A percentile compares a stretch with the other conserved stretches of the same genome.
Evolutionary conservation across 2,888 invertebrate genomes (phyloP).

Genomic region (Amiota communis): DNA sequence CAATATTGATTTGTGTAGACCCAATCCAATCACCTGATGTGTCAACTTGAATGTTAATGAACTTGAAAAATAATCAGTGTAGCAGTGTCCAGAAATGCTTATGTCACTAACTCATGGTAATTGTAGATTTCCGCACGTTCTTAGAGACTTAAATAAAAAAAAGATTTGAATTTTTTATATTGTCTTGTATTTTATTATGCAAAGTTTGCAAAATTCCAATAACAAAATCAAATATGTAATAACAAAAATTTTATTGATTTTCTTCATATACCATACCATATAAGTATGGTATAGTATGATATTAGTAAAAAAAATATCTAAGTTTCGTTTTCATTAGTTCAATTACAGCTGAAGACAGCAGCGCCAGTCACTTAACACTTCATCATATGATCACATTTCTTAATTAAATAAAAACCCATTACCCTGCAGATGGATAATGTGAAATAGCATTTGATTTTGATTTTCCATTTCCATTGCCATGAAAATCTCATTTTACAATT

Average conservation of each 20-base stretch:
- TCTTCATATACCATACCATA: no score
- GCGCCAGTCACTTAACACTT: no score
- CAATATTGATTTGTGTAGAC: no score
- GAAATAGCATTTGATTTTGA: no score
- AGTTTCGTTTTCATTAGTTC: background rate
- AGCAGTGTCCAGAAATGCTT: no score
- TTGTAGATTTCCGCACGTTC: background rate
- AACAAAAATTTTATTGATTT: background rate
- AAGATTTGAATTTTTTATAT: background rate
- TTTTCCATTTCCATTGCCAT: no score
- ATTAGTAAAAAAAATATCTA: no score
- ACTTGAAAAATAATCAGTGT: background rate
- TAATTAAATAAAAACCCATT: no score
- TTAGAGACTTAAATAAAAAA: background rate
- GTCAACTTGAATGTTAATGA: slow-evolving; percentile 12
- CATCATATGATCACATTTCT: no score
- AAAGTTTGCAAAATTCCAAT: background rate
- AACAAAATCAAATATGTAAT: background rate
- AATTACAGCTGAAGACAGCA: background rate
- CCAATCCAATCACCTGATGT: background rate
- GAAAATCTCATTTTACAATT: no score
- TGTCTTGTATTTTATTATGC: background rate
- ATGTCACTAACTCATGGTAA: slow-evolving; percentile 12
- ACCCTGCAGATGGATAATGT: no score
- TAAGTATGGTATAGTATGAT: no score